Evolutionary conservation across 2,888 invertebrate genomes (phyloP), one percentile per base, ranked within the genome.

Genomic region (Myathropa florea): DNA sequence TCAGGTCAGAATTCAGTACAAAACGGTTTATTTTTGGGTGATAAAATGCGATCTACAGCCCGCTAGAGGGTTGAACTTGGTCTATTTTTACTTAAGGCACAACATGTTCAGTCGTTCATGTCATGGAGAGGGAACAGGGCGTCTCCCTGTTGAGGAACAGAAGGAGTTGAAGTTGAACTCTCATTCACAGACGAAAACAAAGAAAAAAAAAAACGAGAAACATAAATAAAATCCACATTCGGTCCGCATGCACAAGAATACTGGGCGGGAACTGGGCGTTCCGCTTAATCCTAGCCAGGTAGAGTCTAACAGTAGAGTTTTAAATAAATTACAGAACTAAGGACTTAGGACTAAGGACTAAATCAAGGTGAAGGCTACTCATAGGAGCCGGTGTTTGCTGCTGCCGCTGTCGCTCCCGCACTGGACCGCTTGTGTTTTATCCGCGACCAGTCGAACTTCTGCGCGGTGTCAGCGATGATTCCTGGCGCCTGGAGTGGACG

Each of bases 401-500:
- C 14, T 10, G 61, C 21, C 30, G 33, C 30, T 21, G 24, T 70
- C 10, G 23, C 23, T 24, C 14, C 46, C 63, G 12, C 33, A 33
- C 60, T 81, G 72, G 30, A 59, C 73, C 87, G 81, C 65, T 89
- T 80, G 14, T 86, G 60, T 55, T 86, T 82, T 14, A 86, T 75
- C 7, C 83, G 57, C 26, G 86, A 83, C 86, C 86, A 86, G 59
- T 86, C 86, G 26, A 86, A 86, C 26, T 86, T 86, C 39, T 86
- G 83, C 10, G 73, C 73, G n/a, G 78, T 55, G 33, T 89, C 88
- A 0, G 88, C 73, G 21, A 89, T 89, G 14, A 89, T 82, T 3
- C 75, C 81, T 4, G 89, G 89, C 12, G 89, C 85, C 71, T 88
- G 88, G 21, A 89, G 67, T 14, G 88, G 88, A 18, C 78, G 71